A percentile compares a stretch with the other conserved stretches of the same genome.
phyloP scores from a whole-genome alignment of 2,113 vertebrate species.

The Malurus cyaneus region DNA sequence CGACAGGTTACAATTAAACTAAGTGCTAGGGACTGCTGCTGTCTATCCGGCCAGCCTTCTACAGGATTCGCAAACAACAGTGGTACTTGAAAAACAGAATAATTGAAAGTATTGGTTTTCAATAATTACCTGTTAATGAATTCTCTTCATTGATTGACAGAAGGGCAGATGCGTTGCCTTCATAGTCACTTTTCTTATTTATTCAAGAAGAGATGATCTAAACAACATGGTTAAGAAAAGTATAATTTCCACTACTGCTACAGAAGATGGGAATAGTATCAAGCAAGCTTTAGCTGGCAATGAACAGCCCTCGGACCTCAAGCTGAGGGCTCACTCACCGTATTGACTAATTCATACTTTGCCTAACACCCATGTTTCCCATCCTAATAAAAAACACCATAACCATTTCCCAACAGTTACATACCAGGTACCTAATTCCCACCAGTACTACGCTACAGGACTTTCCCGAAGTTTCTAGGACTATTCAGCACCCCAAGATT shows the following conservation, averaged over 20 bases:
- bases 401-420: neutral
- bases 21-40: no score
- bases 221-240: neutral
- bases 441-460: no score
- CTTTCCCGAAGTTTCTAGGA: neutral
- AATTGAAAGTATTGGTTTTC: neutral
- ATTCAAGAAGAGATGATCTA: neutral
- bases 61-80: no score
- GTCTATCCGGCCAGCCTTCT: no score
- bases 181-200: slow-evolving; percentile 39
- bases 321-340: neutral
- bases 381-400: neutral
- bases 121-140: slow-evolving; percentile 66
- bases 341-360: neutral
- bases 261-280: neutral
- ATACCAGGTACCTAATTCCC: neutral
- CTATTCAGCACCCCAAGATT: neutral
- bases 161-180: slow-evolving; percentile 44
- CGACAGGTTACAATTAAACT: no score
- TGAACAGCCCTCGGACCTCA: neutral
- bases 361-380: neutral
- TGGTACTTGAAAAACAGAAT: no score
- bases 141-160: slow-evolving; percentile 66
- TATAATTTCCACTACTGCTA: neutral
- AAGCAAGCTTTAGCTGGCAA: neutral